Conservation (phyloP, 2,888 invertebrate genomes). For the Tenthredo distinguenda region DNA sequence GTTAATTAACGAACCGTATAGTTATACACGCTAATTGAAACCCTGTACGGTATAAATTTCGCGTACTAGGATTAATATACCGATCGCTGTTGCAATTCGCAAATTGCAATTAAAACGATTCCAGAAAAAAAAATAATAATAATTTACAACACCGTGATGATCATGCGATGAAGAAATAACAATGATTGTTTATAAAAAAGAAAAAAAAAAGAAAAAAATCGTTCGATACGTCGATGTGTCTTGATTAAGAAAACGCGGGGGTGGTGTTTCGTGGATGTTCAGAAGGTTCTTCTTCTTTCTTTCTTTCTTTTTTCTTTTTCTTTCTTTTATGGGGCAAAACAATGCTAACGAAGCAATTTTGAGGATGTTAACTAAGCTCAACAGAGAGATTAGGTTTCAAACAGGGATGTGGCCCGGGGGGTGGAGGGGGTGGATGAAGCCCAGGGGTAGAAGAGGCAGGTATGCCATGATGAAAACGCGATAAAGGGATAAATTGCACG, state of each 20-base stretch:
- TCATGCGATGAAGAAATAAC: no score
- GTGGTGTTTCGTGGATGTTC: no score
- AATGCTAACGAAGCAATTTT: slow-evolving; percentile 63
- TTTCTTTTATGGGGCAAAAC: background rate
- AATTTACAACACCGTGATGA: background rate
- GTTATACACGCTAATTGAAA: slow-evolving; percentile 7
- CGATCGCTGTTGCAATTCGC: background rate
- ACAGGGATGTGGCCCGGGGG: background rate
- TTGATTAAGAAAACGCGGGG: no score
- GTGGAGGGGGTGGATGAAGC: background rate
- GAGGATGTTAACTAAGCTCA: slow-evolving; percentile 56
- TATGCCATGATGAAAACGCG: slow-evolving; percentile 40
- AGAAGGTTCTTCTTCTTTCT: no score
- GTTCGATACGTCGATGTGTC: no score
- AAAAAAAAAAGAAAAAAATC: background rate
- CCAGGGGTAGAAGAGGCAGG: background rate
- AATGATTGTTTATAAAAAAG: no score
- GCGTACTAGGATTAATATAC: no score
- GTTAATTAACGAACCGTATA: slow-evolving; percentile 20
- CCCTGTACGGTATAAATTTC: background rate
- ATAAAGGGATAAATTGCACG: slow-evolving; percentile 51
- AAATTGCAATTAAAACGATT: slow-evolving; percentile 27
- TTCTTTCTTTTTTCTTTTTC: background rate
- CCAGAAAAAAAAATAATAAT: background rate
- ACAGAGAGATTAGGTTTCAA: slow-evolving; percentile 20